These are phyloP conservation scores for Balaeniceps rex DNA, from an alignment of 2,113 vertebrate genomes.

Conservation along the genomic window DNA sequence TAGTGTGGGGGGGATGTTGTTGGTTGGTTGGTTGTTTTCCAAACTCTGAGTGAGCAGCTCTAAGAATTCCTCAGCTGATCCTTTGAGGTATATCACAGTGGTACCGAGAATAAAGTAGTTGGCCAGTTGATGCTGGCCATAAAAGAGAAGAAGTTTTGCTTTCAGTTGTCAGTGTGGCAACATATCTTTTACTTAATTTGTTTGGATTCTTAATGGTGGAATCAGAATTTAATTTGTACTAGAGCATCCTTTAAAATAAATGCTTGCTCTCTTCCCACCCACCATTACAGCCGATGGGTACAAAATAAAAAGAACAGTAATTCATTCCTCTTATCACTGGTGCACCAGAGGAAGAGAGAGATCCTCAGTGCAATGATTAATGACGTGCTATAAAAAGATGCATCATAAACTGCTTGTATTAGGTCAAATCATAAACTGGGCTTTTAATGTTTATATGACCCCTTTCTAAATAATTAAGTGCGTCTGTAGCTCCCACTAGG, in stretches of 20 bases:
- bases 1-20: neutral
- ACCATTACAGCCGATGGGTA: neutral
- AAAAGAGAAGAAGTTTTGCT: neutral
- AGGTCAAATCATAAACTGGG: constrained; percentile 48
- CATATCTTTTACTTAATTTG: neutral
- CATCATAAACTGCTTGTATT: constrained; percentile 44
- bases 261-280: neutral
- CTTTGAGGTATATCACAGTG: neutral
- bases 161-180: neutral
- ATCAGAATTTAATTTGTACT: neutral
- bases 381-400: constrained; percentile 35
- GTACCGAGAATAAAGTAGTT: neutral
- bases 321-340: neutral
- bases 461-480: constrained; percentile 35
- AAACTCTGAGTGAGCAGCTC: neutral
- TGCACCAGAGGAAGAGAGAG: neutral
- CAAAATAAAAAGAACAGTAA: neutral
- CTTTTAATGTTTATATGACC: constrained; percentile 30
- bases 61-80: neutral
- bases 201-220: neutral
- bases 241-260: neutral
- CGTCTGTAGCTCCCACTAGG: neutral
- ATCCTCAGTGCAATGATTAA: constrained; percentile 42
- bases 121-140: neutral
- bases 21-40: too few relatives aligned